A percentile compares a stretch with the other conserved stretches of the same genome.
Conservation (phyloP, 2,888 invertebrate species). For the Drosophila borborema region DNA sequence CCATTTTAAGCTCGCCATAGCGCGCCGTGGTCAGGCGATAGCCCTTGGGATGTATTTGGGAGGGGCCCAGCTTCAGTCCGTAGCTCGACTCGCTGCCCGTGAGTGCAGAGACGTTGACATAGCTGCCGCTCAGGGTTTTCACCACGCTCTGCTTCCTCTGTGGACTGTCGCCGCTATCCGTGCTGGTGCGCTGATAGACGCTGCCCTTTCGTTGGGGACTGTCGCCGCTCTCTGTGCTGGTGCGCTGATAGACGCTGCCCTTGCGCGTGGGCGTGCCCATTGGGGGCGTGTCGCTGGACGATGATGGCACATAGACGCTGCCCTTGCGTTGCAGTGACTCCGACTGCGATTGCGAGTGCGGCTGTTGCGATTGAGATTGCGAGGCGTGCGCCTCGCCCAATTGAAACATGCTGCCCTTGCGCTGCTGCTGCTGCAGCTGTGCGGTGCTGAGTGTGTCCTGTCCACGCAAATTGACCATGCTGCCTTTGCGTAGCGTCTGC, state of each 20-base stretch:
- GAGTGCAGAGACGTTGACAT: slow-evolving; percentile 67
- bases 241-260: slow-evolving; percentile 65
- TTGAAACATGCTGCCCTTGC: slow-evolving; percentile 78
- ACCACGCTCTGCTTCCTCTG: slow-evolving; percentile 78
- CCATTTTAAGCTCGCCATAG: slow-evolving; percentile 93
- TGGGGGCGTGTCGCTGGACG: slow-evolving; percentile 51
- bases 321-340: slow-evolving; percentile 63
- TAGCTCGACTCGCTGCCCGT: slow-evolving; percentile 85
- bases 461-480: slow-evolving; percentile 73
- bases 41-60: slow-evolving; percentile 92
- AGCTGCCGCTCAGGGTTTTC: slow-evolving; percentile 68
- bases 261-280: slow-evolving; percentile 63
- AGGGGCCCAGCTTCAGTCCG: slow-evolving; percentile 91
- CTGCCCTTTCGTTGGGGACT: slow-evolving; percentile 67
- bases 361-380: slow-evolving; percentile 17
- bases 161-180: slow-evolving; percentile 44
- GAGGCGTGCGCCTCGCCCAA: slow-evolving; percentile 47
- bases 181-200: slow-evolving; percentile 46
- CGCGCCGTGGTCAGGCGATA: slow-evolving; percentile 89
- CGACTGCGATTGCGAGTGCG: not conserved
- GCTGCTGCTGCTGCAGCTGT: slow-evolving; percentile 56
- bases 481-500: slow-evolving; percentile 70
- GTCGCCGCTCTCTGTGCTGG: slow-evolving; percentile 49
- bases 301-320: slow-evolving; percentile 65
- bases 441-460: slow-evolving; percentile 40